A percentile compares a stretch with the other conserved stretches of the same genome.
phyloP scores from a whole-genome alignment of 2,797 vertebrate species.

The Pagetopsis macropterus region DNA sequence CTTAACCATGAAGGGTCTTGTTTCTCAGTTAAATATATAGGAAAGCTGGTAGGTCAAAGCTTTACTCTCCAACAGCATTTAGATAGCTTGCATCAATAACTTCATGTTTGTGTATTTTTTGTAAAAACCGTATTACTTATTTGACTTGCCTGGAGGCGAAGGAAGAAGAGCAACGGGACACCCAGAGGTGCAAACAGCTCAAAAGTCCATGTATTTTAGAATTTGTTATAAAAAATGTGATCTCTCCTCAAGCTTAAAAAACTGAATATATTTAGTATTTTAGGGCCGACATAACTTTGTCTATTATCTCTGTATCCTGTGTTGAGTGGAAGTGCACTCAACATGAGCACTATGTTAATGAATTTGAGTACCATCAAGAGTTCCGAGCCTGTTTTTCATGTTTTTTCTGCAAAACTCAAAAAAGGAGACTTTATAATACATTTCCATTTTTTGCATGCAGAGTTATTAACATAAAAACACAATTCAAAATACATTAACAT shows the following conservation, averaged over 20 bases:
- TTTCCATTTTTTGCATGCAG: neutral
- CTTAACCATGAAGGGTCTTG: conserved; percentile 71
- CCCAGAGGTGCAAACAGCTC: conserved; percentile 30
- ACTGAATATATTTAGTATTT: conserved; percentile 38
- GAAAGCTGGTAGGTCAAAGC: conserved; percentile 51
- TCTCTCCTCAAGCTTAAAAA: conserved; percentile 36
- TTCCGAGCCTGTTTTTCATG: neutral
- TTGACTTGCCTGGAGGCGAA: conserved; percentile 13
- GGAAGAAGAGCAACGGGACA: conserved; percentile 18
- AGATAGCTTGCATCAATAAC: conserved; percentile 21
- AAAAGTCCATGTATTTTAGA: conserved; percentile 26
- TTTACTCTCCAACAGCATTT: conserved; percentile 37
- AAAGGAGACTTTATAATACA: conserved; percentile 8
- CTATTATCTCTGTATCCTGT: conserved; percentile 21
- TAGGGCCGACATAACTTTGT: conserved; percentile 17
- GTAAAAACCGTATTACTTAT: conserved; percentile 26
- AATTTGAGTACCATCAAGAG: conserved; percentile 7
- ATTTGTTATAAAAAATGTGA: conserved; percentile 45
- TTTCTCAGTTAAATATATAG: conserved; percentile 74
- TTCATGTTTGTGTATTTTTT: conserved; percentile 23
- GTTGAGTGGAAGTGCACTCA: conserved; percentile 21
- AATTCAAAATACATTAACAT: conserved; percentile 2
- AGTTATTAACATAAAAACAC: conserved; percentile 2
- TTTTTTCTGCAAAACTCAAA: conserved; percentile 20
- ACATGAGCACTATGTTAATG: conserved; percentile 11